Base-by-base conservation (phyloP, 2,797 vertebrate genomes). In the Atherinosoma microstoma region DNA sequence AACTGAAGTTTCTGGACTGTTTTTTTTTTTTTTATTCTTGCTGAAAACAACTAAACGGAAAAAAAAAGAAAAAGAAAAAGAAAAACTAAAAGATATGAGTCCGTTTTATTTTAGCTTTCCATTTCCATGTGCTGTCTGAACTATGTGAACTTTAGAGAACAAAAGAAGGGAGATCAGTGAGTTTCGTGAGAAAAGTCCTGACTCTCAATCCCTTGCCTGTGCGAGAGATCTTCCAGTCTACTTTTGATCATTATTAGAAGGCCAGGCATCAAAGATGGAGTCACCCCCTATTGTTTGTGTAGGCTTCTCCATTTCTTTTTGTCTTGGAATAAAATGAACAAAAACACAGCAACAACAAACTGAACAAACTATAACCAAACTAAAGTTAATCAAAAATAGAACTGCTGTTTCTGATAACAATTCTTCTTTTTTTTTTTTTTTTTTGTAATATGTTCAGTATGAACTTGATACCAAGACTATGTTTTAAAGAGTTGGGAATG, bases 201-300 rank as follows among this genome's bases (percentile, higher is more conserved):
- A 47, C 45, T 74, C 58, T 51, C 59, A 59, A 12, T 78, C 76
- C 76, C 34, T 71, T 29, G 66, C 47, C 68, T 70, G 53, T 38
- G 32, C 59, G 30, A 74, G 66, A 75, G 15, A 84, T 80, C 73
- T 70, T 73, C 64, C 53, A 60, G 60, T 73, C 54, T 64, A 36
- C 67, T 68, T 85, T 75, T 86, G 78, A 83, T 87, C 83, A 80
- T 83, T 75, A 76, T 68, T 73, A 75, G 62, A 80, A 60, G 67
- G 70, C 22, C 63, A 53, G 63, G 49, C 70, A 67, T 87, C 65
- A 88, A 84, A 83, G 71, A 40, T 45, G 45, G 24, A 34, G 75
- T 8, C 45, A 68, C 59, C 70, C 70, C 24, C 47, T 24, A 64
- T 77, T 84, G 82, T 83, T 78, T 64, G 56, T 66, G 49, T 34